phyloP scores from a whole-genome alignment of 2,113 vertebrate genomes.

The Daboia siamensis region DNA sequence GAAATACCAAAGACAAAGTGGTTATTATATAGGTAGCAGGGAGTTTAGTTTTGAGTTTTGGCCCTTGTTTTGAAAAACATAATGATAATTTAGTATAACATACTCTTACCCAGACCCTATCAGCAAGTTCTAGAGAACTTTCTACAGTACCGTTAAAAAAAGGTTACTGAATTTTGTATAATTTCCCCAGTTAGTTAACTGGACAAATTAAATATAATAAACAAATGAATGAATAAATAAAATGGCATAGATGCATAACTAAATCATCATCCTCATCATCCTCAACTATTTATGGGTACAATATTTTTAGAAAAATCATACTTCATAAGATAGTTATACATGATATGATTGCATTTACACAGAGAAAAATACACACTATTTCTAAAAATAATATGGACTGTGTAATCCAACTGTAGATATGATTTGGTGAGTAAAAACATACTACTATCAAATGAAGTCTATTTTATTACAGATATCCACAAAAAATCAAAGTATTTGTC shows the following conservation, averaged over 20 bases:
- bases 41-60: not conserved
- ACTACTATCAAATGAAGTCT: not conserved
- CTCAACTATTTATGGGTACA: not conserved
- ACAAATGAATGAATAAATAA: not conserved
- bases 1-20: not conserved
- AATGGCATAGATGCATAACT: not conserved
- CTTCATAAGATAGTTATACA: not conserved
- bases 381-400: not conserved
- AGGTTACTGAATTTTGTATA: not conserved
- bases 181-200: not conserved
- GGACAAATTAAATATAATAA: not conserved
- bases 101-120: not conserved
- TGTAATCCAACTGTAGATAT: not conserved
- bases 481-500: not conserved
- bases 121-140: not conserved
- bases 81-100: not conserved
- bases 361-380: not conserved
- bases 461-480: not conserved
- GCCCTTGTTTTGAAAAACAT: not conserved
- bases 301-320: not conserved
- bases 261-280: not conserved
- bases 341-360: not conserved
- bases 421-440: accelerated
- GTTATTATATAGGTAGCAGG: not conserved
- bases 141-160: not conserved